Percentiles rank a stretch among this genome's conserved stretches.
phyloP scores from a whole-genome alignment of 2,888 invertebrate genomes.

The Volucella bombylans region DNA sequence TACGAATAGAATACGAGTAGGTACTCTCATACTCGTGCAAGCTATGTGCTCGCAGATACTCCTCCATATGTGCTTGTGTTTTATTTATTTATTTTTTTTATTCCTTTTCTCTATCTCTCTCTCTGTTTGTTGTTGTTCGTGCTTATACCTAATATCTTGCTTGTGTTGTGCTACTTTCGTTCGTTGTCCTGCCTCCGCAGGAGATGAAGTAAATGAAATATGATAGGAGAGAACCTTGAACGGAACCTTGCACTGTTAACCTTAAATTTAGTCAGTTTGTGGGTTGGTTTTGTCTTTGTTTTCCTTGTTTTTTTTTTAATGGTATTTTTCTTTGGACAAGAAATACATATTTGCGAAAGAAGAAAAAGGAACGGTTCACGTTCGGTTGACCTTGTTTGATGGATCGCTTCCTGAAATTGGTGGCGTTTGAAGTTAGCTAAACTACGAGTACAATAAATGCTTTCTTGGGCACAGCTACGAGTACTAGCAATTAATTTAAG shows the following conservation, averaged over 20 bases:
- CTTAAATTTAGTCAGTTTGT: constrained; percentile 62
- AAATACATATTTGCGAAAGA: constrained; percentile 32
- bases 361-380: constrained; percentile 19
- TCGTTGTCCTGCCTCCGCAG: constrained; percentile 9
- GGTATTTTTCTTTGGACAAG: neutral
- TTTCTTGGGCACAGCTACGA: constrained; percentile 43
- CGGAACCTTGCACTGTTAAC: constrained; percentile 65
- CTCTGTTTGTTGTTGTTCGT: constrained; percentile 43
- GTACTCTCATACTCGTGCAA: neutral
- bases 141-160: constrained; percentile 11
- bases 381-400: constrained; percentile 48
- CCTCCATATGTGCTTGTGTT: too few species aligned
- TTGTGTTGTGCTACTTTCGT: too few species aligned
- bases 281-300: constrained; percentile 28
- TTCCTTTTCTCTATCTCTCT: constrained; percentile 29
- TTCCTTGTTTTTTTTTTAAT: constrained; percentile 15
- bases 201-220: constrained; percentile 52
- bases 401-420: constrained; percentile 39
- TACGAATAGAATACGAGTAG: constrained; percentile 15
- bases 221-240: constrained; percentile 63
- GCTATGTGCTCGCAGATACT: too few species aligned
- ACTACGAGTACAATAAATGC: constrained; percentile 19
- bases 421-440: constrained; percentile 27
- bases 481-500: constrained; percentile 52
- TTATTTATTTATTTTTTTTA: constrained; percentile 24